Evolutionary conservation across 2,797 vertebrate genomes (phyloP).

Genomic region (Stomatorhinus walkeri): DNA sequence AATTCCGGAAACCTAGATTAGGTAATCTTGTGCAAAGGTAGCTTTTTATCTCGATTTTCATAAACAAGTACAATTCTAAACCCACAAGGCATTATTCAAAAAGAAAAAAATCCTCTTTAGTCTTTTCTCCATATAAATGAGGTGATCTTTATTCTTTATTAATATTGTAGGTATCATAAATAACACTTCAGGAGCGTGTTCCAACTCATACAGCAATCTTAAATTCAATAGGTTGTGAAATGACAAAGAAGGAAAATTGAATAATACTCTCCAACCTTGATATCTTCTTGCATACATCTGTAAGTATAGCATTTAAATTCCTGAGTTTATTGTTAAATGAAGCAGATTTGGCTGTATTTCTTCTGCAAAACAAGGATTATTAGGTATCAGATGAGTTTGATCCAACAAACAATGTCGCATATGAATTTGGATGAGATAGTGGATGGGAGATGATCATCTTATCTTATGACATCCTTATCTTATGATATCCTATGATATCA

Average conservation of each 20-base stretch:
- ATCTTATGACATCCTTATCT: not conserved
- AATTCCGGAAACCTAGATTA: not conserved
- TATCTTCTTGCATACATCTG: not conserved
- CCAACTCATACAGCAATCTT: not conserved
- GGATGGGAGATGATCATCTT: not conserved
- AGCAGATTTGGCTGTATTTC: not conserved
- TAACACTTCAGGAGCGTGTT: not conserved
- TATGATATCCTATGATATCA: not conserved
- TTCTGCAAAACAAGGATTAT: not conserved
- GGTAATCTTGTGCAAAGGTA: not conserved
- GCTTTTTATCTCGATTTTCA: not conserved
- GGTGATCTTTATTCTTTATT: not conserved
- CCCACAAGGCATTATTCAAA: not conserved
- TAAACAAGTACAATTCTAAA: not conserved
- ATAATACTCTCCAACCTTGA: not conserved
- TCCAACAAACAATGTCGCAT: not conserved
- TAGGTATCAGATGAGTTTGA: not conserved
- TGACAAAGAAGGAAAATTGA: not conserved
- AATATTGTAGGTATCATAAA: not conserved
- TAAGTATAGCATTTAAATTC: not conserved
- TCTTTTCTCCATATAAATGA: not conserved
- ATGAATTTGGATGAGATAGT: not conserved
- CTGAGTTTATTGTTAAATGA: not conserved
- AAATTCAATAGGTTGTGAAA: slow-evolving; percentile 15
- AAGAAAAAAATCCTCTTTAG: not conserved